A percentile compares a stretch with the other conserved stretches of the same genome.
phyloP scores from a whole-genome alignment of 2,888 invertebrate genomes.

The Mimachlamys varia region DNA sequence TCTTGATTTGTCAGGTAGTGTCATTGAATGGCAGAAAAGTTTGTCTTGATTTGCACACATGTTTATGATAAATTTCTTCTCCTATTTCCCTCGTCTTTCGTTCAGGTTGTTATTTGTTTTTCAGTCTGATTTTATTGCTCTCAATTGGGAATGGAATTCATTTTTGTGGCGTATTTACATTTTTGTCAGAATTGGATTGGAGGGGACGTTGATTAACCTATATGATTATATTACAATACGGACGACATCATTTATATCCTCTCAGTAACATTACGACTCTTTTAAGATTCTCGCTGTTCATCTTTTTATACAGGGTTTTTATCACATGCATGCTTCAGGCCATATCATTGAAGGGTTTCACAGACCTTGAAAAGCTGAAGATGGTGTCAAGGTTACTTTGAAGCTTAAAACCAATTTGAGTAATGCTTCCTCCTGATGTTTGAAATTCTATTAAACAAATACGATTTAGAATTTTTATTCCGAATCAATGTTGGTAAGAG shows the following conservation, averaged over 20 bases:
- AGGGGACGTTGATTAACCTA: not conserved
- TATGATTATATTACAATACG: not conserved
- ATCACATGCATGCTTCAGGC: not conserved
- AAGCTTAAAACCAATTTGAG: conserved; percentile 19
- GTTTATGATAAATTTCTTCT: not conserved
- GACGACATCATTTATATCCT: not conserved
- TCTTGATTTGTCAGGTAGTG: not conserved
- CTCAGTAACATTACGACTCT: not conserved
- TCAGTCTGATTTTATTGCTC: not conserved
- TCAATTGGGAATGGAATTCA: not conserved
- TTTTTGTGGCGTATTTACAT: not conserved
- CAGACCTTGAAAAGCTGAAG: not conserved
- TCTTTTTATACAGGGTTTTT: not conserved
- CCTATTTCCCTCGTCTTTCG: not conserved
- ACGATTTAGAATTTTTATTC: not conserved
- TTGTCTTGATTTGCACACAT: not conserved
- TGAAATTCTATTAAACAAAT: conserved; percentile 34
- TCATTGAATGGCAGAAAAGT: not conserved
- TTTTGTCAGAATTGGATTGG: not conserved
- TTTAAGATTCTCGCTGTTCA: not conserved
- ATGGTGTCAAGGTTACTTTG: not conserved
- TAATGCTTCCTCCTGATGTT: not conserved
- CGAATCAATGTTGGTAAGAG: not conserved
- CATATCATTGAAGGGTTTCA: not conserved
- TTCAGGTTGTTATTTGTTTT: not conserved